Conservation (phyloP, 2,113 vertebrate species). For the Condylura cristata region DNA sequence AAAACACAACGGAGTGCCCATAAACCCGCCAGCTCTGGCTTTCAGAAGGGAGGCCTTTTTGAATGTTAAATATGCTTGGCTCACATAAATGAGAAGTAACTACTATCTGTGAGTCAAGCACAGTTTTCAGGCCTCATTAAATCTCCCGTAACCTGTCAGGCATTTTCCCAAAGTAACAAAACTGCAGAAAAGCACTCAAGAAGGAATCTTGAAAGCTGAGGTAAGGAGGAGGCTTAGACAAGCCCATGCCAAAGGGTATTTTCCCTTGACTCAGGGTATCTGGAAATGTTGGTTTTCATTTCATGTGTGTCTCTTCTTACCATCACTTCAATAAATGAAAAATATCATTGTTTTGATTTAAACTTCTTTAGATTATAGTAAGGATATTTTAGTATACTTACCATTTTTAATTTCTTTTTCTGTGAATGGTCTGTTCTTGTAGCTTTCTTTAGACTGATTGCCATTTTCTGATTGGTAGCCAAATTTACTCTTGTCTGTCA, state of each 20-base stretch:
- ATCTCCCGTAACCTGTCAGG: background rate
- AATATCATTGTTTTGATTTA: background rate
- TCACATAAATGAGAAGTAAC: background rate
- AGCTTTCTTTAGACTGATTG: background rate
- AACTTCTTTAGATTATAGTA: background rate
- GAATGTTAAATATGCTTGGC: background rate
- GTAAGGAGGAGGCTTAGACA: background rate
- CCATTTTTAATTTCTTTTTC: slow-evolving; percentile 2
- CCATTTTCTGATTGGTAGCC: background rate
- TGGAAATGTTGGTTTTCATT: background rate
- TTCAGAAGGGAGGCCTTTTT: slow-evolving; percentile 3
- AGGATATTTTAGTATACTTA: background rate
- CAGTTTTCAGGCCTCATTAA: background rate
- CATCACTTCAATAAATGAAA: background rate
- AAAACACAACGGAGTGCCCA: background rate
- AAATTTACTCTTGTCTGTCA: background rate
- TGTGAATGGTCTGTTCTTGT: background rate
- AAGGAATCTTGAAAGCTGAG: background rate
- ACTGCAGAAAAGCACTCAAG: background rate
- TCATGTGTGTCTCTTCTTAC: background rate
- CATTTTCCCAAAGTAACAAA: slow-evolving; percentile 48
- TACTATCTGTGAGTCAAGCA: slow-evolving; percentile 42
- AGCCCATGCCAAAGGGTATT: background rate
- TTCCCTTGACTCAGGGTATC: background rate
- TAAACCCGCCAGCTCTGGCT: background rate